Percentiles rank a stretch among this genome's conserved stretches.
Conservation (phyloP, 2,888 invertebrate species). For the Noctua janthe region DNA sequence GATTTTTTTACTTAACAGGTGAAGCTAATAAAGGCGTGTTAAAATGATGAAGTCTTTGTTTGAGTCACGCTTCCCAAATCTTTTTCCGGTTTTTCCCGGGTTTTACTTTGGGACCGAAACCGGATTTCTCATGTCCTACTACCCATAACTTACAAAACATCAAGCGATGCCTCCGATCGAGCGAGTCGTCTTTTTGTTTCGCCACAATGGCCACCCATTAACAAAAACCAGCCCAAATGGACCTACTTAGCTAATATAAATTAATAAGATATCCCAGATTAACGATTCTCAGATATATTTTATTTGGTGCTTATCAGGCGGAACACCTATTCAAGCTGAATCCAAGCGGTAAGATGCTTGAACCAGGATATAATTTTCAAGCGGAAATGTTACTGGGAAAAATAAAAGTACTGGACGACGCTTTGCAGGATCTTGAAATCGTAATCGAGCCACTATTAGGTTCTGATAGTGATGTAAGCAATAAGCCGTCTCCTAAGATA, state of each 20-base stretch:
- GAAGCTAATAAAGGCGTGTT: neutral
- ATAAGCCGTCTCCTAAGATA: slow-evolving; percentile 64
- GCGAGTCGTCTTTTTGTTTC: neutral
- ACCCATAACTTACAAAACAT: neutral
- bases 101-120: too few species aligned
- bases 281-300: slow-evolving; percentile 47
- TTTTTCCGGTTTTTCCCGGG: neutral
- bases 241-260: neutral
- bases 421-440: slow-evolving; percentile 82
- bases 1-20: neutral
- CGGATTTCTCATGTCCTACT: too few species aligned
- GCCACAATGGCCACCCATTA: neutral
- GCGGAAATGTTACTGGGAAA: slow-evolving; percentile 88
- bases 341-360: slow-evolving; percentile 93
- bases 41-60: neutral
- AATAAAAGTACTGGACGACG: slow-evolving; percentile 86
- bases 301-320: slow-evolving; percentile 83
- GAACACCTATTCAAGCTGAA: slow-evolving; percentile 93
- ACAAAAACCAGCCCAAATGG: neutral
- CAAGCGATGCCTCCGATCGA: neutral
- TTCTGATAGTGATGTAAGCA: slow-evolving; percentile 73
- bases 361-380: slow-evolving; percentile 91
- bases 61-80: neutral
- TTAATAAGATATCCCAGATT: neutral
- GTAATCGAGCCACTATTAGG: slow-evolving; percentile 83